Evolutionary conservation across 2,888 invertebrate species (phyloP).

Genomic region (Ctena decussata): DNA sequence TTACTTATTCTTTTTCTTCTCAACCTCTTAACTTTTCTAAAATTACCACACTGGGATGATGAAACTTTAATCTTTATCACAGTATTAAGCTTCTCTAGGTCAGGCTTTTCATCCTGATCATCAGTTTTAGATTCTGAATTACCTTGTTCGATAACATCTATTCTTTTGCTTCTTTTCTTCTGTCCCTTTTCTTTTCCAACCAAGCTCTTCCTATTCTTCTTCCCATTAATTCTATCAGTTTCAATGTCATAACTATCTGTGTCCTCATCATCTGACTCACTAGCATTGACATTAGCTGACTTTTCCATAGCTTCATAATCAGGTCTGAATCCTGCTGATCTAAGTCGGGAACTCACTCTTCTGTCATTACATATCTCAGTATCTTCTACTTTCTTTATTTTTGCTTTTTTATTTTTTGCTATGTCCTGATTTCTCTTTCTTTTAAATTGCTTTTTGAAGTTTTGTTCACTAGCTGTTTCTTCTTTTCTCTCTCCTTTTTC

Average conservation of each 20-base stretch:
- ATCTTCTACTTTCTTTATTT: conserved; percentile 3
- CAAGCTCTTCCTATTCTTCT: not conserved
- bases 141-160: not conserved
- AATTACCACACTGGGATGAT: not conserved
- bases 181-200: not conserved
- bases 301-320: conserved; percentile 23
- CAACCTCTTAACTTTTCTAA: too few species aligned
- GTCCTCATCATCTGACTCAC: not conserved
- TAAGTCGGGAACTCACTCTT: conserved; percentile 6
- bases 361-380: not conserved
- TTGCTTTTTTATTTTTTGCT: not conserved
- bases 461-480: not conserved
- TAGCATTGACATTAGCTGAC: not conserved
- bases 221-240: not conserved
- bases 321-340: conserved; percentile 16
- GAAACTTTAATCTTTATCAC: not conserved
- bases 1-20: not conserved
- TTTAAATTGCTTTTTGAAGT: not conserved
- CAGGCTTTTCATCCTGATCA: not conserved
- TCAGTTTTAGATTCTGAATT: not conserved
- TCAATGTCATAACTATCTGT: not conserved
- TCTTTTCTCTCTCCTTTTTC: not conserved
- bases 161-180: too few species aligned
- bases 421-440: not conserved
- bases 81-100: not conserved